Evolutionary conservation across 2,888 invertebrate genomes (phyloP).

Genomic region (Synanthedon andrenaeformis): DNA sequence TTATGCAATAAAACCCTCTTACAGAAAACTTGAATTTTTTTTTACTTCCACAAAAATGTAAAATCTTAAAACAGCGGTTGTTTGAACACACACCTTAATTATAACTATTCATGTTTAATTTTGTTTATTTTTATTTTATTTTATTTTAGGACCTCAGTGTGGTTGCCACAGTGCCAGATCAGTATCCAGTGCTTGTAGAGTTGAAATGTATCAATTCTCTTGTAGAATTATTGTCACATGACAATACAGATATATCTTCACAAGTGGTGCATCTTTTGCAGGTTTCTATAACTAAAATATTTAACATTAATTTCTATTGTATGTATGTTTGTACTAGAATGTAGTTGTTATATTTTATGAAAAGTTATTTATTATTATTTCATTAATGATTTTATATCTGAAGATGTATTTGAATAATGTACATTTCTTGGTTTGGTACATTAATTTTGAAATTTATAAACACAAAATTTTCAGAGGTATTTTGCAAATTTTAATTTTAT

Average conservation of each 20-base stretch:
- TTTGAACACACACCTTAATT: no score
- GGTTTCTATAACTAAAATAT: constrained; percentile 34
- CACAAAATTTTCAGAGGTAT: no score
- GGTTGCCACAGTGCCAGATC: constrained; percentile 94
- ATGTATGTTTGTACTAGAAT: not conserved
- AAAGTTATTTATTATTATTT: not conserved
- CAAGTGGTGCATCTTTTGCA: constrained; percentile 78
- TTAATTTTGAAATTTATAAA: no score
- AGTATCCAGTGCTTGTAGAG: constrained; percentile 92
- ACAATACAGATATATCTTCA: constrained; percentile 93
- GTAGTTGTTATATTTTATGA: not conserved
- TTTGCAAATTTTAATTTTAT: no score
- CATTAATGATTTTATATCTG: not conserved
- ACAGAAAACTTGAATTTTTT: no score
- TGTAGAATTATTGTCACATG: constrained; percentile 93
- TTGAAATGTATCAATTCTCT: constrained; percentile 89
- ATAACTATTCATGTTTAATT: no score
- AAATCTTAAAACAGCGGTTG: no score
- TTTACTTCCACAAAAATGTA: no score
- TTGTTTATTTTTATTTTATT: no score
- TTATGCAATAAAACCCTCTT: no score
- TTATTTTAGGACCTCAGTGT: constrained; percentile 85
- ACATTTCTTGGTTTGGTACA: no score
- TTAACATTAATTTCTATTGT: not conserved
- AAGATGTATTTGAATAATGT: no score